These are phyloP conservation scores for Saturnia japonica DNA, from an alignment of 2,888 invertebrate species.

Conservation along the genomic window DNA sequence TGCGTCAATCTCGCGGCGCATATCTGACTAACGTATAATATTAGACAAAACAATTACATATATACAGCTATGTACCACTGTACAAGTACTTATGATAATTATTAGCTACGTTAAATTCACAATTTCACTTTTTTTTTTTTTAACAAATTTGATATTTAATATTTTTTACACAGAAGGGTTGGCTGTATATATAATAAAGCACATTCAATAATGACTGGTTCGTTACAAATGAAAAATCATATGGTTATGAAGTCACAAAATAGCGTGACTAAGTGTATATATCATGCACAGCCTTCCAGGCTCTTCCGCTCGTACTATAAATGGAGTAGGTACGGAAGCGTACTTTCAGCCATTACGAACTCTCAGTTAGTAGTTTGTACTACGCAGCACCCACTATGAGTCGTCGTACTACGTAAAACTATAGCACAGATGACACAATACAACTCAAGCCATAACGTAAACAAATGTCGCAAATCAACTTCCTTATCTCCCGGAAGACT, in stretches of 20 bases:
- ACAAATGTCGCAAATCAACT: constrained; percentile 49
- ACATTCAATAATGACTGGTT: not conserved
- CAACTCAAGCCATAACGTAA: constrained; percentile 42
- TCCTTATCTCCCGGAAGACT: constrained; percentile 68
- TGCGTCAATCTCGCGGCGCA: constrained; percentile 59
- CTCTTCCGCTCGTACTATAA: constrained; percentile 74
- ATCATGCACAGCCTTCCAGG: constrained; percentile 58
- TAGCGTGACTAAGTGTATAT: constrained; percentile 54
- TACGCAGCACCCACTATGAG: constrained; percentile 42
- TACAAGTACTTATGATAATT: constrained; percentile 12
- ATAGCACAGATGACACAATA: constrained; percentile 44
- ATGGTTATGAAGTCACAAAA: constrained; percentile 42
- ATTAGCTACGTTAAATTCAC: not conserved
- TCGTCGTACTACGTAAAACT: constrained; percentile 35
- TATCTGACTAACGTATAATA: constrained; percentile 56
- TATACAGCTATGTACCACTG: constrained; percentile 18
- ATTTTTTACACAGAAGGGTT: not conserved
- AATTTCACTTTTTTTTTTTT: not conserved
- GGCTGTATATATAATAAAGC: not conserved
- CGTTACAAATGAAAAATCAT: constrained; percentile 30
- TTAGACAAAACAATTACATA: constrained; percentile 35
- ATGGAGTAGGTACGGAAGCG: constrained; percentile 65
- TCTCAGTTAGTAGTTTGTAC: constrained; percentile 23
- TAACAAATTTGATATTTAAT: not conserved
- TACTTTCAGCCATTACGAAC: constrained; percentile 46